Base-by-base conservation (phyloP, 2,888 invertebrate species). In the Melangyna quadrimaculata region DNA sequence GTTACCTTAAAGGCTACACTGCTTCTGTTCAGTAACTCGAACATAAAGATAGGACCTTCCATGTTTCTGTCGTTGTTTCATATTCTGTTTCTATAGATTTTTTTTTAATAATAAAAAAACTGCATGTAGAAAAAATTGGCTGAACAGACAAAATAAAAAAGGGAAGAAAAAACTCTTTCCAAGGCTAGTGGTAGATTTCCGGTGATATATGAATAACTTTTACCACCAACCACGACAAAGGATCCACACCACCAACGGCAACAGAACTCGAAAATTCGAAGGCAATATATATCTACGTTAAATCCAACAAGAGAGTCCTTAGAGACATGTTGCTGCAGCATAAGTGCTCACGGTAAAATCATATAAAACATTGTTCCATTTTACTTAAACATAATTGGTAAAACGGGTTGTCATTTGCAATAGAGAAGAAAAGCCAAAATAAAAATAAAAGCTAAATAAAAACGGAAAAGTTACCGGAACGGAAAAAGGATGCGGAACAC, bases 311-410 rank as follows among this genome's bases (percentile, higher is more conserved):
- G 71, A 63, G 61, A 69, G 86, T 86, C 86, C 86, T 86, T 86
- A 61, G 86, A 86, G 86, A 86, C 81, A 77, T 80, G 86, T 82
- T 80, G 78, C 83, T 87, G 77, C 73, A 75, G 87, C 82, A 83
- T 87, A 87, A 87, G 78, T 81, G 75, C 87, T 84, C 73, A 71
- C 63, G 75, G 78, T 79, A 48, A 84, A 78, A 87, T 81, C 84
- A 75, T 87, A 78, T 87, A 81, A 81, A 84, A 84, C 87, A 84
- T 73, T 87, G 87, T 87, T 87, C 71, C 81, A 84, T 87, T 87
- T 87, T 78, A 87, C 87, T 87, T 70, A 75, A 87, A 87, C 87
- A 87, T 87, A 87, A 87, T 87, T 87, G 87, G 87, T 55, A 81
- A 84, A 87, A 87, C 74, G 87, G 87, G 87, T 87, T 83, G 69